Evolutionary conservation across 64 coral and sea anemone genomes (phyloP).

Genomic region (Orbicella faveolata): DNA sequence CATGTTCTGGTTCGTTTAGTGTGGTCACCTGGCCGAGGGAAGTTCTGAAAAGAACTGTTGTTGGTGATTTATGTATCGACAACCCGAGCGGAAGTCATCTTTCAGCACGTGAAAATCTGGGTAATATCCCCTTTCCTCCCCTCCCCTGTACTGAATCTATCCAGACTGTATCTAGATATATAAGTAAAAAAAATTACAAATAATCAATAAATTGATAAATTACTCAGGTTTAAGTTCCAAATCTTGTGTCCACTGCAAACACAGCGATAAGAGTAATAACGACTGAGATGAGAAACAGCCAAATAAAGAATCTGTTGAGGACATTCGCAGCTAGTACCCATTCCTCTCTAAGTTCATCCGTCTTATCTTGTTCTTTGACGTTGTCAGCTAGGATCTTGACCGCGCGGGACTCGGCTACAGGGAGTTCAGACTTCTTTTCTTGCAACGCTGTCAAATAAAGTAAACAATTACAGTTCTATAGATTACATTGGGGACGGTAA

Average conservation of each 20-base stretch:
- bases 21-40: no score
- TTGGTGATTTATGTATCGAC: no score
- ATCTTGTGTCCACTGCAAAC: slow-evolving; percentile 28
- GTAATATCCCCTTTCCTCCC: no score
- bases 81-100: no score
- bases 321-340: slow-evolving; percentile 89
- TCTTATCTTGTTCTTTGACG: slow-evolving; percentile 72
- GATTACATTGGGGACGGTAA: no score
- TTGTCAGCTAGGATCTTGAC: slow-evolving; percentile 72
- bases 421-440: slow-evolving; percentile 36
- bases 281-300: slow-evolving; percentile 71
- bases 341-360: slow-evolving; percentile 56
- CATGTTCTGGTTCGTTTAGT: no score
- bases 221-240: background rate
- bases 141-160: no score
- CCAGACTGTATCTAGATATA: no score
- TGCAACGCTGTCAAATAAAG: slow-evolving; percentile 16
- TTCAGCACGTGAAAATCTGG: no score
- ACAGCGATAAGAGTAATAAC: slow-evolving; percentile 77
- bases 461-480: background rate
- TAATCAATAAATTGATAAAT: no score
- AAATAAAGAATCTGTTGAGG: slow-evolving; percentile 83
- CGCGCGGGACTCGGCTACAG: slow-evolving; percentile 55
- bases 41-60: no score
- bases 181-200: no score